Conservation (phyloP, 2,797 vertebrate species). For the Poliocrania exsul region DNA sequence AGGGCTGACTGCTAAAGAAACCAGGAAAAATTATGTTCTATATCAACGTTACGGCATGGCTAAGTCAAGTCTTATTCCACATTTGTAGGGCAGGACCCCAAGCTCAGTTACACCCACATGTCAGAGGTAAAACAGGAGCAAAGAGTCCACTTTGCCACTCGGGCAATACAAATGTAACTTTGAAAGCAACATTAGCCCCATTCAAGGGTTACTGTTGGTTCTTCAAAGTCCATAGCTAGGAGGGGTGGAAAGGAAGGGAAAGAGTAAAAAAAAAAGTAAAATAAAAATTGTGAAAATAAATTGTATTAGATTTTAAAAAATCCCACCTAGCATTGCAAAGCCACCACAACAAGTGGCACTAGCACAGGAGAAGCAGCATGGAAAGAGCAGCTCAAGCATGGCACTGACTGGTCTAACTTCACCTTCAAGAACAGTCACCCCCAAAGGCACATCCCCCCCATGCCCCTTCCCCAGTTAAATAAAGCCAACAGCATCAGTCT, state of each 20-base stretch:
- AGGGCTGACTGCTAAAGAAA: neutral
- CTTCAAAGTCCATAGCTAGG: conserved; percentile 61
- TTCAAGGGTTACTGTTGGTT: conserved; percentile 62
- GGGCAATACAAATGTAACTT: conserved; percentile 53
- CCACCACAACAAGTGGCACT: conserved; percentile 6
- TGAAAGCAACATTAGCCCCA: conserved; percentile 67
- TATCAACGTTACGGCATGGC: neutral
- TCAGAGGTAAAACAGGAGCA: conserved; percentile 32
- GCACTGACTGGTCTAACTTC: conserved; percentile 59
- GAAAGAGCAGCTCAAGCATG: conserved; percentile 23
- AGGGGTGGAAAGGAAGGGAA: conserved; percentile 24
- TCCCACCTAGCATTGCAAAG: neutral
- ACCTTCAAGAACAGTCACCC: conserved; percentile 24
- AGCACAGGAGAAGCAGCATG: conserved; percentile 7
- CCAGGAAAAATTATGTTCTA: neutral
- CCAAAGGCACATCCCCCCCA: neutral
- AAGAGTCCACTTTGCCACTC: conserved; percentile 47
- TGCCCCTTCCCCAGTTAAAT: neutral
- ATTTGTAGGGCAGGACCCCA: conserved; percentile 30
- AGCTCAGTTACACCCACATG: conserved; percentile 43
- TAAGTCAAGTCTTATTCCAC: conserved; percentile 14
- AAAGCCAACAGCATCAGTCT: neutral
- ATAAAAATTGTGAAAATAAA: conserved; percentile 41
- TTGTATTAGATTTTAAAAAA: neutral
- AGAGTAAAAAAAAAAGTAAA: neutral